Evolutionary conservation across 2,888 invertebrate genomes (phyloP), one percentile per base, ranked within the genome.

Genomic region (Limnephilus lunatus): DNA sequence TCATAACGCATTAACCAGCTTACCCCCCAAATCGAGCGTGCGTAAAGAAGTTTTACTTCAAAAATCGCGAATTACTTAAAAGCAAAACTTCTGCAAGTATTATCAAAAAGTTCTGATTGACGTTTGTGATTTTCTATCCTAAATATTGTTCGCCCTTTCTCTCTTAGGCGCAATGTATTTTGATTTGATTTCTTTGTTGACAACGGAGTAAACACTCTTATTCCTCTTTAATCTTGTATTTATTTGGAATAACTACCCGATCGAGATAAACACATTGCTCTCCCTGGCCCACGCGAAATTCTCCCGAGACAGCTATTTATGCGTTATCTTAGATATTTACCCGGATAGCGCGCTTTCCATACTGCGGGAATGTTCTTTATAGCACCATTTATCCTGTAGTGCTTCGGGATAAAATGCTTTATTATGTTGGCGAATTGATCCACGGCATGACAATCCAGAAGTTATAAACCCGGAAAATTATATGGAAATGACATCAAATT

Each of bases 251-350:
- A 68, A 68, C 68, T 25, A n/a, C 68, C 9, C 68, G 68, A 68
- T n/a, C 68, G 68, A n/a, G 68, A 68, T 68, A 68, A 68, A 68
- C 68, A n/a, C 68, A 68, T 68, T 68, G 68, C 68, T n/a, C 68
- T 68, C 68, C n/a, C 68, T 25, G n/a, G 25, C 68, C 68, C 68
- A 25, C 68, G 68, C 68, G 68, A n/a, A 68, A 68, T 68, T n/a
- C 68, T n/a, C n/a, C 68, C n/a, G 68, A 68, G 68, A 9, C 68
- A n/a, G 68, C 68, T 68, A 68, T 68, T 68, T 68, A 68, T n/a
- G 68, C 68, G 25, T 68, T 68, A 68, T 68, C 68, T n/a, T 25
- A 68, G 68, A 68, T 68, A 25, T 68, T 68, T 25, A 9, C 68
- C 25, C 68, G n/a, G 68, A 68, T 68, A 68, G 9, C 68, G 9